phyloP scores from a whole-genome alignment of 2,797 vertebrate genomes.

The Peromyscus aztecus region DNA sequence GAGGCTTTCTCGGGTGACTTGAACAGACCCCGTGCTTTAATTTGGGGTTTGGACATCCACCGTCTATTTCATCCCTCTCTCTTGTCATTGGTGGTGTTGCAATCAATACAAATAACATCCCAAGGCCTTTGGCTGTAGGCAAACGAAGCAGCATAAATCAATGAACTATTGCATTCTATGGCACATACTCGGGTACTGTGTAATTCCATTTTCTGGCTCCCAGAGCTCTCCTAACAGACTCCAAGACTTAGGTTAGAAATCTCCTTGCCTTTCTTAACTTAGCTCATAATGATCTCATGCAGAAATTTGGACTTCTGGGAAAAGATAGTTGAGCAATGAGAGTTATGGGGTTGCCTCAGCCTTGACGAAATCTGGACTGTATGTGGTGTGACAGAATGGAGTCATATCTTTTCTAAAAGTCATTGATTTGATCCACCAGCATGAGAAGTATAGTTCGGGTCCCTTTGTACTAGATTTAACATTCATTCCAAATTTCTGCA shows the following conservation, averaged over 20 bases:
- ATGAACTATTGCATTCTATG: slow-evolving; percentile 49
- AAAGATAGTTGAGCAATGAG: slow-evolving; percentile 47
- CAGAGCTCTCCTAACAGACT: slow-evolving; percentile 59
- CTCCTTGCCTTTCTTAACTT: slow-evolving; percentile 60
- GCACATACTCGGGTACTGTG: slow-evolving; percentile 33
- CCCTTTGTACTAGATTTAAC: background rate
- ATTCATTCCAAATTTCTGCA: background rate
- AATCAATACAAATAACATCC: slow-evolving; percentile 77
- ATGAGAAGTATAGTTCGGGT: background rate
- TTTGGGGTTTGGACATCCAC: slow-evolving; percentile 62
- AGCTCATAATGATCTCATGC: slow-evolving; percentile 67
- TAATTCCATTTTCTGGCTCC: slow-evolving; percentile 67
- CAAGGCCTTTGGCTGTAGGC: slow-evolving; percentile 62
- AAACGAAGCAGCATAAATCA: slow-evolving; percentile 71
- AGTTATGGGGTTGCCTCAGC: background rate
- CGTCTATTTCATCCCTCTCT: slow-evolving; percentile 49
- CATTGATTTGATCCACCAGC: background rate
- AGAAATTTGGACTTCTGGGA: slow-evolving; percentile 48
- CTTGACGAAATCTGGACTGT: background rate
- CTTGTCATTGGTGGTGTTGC: slow-evolving; percentile 73
- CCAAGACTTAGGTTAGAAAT: slow-evolving; percentile 72
- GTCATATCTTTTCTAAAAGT: background rate
- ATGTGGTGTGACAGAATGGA: background rate
- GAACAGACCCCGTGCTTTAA: slow-evolving; percentile 22
- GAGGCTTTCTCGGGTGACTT: slow-evolving; percentile 56